phyloP scores from a whole-genome alignment of 1,140 invertebrate species.

The Neodiprion lecontei region DNA sequence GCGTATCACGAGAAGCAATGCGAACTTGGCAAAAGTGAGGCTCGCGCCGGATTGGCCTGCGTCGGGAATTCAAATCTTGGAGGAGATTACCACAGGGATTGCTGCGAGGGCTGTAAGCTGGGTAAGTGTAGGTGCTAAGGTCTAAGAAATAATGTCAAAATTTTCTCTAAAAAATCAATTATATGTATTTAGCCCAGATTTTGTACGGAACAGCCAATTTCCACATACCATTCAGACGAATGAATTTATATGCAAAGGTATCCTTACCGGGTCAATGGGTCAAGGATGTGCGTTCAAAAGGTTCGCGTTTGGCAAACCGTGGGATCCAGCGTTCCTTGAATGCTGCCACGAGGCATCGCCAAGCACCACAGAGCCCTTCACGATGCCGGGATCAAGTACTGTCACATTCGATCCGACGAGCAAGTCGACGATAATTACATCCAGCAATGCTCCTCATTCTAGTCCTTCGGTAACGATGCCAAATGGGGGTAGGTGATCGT shows the following conservation, averaged over 20 bases:
- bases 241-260: slow-evolving; percentile 46
- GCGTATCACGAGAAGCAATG: slow-evolving; percentile 55
- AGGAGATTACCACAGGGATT: slow-evolving; percentile 60
- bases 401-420: not conserved
- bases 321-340: slow-evolving; percentile 63
- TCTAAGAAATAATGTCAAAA: too few relatives aligned
- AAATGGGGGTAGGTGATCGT: not conserved
- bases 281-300: slow-evolving; percentile 59
- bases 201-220: too few relatives aligned
- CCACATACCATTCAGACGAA: not conserved
- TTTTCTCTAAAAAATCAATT: too few relatives aligned
- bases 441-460: slow-evolving; percentile 2
- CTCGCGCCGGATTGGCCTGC: slow-evolving; percentile 56
- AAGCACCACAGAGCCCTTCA: slow-evolving; percentile 27
- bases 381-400: not conserved
- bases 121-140: slow-evolving; percentile 36
- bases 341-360: slow-evolving; percentile 60
- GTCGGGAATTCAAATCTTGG: slow-evolving; percentile 32
- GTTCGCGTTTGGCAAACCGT: slow-evolving; percentile 61
- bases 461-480: slow-evolving; percentile 15
- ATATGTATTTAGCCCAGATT: too few relatives aligned
- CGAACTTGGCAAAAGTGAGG: slow-evolving; percentile 59
- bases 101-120: slow-evolving; percentile 66
- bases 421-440: not conserved
- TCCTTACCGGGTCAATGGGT: slow-evolving; percentile 56